Percentiles rank a stretch among this genome's conserved stretches.
Evolutionary conservation across 2,797 vertebrate species (phyloP).

Genomic region (Mormyrops attenuatus): DNA sequence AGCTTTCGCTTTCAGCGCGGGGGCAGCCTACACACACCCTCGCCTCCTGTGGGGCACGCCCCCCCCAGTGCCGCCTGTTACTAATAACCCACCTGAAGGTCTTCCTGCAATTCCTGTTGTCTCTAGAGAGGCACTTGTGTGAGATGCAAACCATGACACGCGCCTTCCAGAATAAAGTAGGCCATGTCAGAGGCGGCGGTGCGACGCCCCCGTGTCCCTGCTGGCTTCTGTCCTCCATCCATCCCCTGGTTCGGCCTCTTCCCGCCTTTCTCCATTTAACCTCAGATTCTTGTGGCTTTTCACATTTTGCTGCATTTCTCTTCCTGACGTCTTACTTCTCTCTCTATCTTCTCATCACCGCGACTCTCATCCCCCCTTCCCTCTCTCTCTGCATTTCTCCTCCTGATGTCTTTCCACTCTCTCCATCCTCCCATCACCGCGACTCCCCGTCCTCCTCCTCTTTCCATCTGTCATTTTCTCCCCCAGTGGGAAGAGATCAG

Average conservation of each 20-base stretch:
- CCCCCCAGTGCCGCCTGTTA: neutral
- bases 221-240: neutral
- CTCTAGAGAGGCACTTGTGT: neutral
- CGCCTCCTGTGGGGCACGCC: neutral
- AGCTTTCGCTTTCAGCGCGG: neutral
- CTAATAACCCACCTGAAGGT: neutral
- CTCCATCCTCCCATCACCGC: neutral
- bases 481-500: constrained; percentile 96
- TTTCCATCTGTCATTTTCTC: neutral
- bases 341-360: neutral
- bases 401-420: neutral
- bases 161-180: neutral
- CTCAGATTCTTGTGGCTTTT: neutral
- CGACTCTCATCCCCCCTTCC: neutral
- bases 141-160: neutral
- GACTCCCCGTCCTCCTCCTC: neutral
- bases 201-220: neutral
- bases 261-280: neutral
- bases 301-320: neutral
- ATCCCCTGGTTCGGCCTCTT: neutral
- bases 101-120: neutral
- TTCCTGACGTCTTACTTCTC: neutral
- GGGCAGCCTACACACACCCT: neutral
- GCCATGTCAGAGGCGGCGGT: neutral
- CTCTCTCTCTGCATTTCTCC: too few relatives aligned